These are phyloP conservation scores for Pitangus sulphuratus DNA, from an alignment of 2,797 vertebrate species.

Conservation along the genomic window DNA sequence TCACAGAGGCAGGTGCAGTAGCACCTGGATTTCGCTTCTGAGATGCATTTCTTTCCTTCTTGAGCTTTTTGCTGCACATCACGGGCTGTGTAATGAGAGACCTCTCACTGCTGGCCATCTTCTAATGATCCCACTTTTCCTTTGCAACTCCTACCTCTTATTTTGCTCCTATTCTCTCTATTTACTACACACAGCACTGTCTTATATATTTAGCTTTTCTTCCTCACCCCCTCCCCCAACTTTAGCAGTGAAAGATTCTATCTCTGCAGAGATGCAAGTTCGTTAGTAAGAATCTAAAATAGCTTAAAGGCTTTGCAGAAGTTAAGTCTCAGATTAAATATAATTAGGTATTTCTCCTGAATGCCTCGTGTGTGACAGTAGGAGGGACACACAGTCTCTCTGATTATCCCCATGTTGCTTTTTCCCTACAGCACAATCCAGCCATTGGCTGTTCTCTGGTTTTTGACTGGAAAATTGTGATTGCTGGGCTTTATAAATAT, in stretches of 20 bases:
- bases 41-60: neutral
- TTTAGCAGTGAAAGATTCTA: neutral
- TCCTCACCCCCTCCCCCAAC: neutral
- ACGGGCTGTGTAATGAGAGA: neutral
- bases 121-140: neutral
- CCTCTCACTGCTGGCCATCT: neutral
- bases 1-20: fast-evolving
- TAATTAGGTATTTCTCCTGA: neutral
- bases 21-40: neutral
- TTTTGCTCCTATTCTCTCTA: neutral
- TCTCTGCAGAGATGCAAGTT: neutral
- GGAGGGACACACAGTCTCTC: neutral
- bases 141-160: neutral
- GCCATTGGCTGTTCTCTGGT: neutral
- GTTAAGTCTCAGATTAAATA: neutral
- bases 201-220: neutral
- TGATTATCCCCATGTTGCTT: neutral
- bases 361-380: neutral
- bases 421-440: neutral
- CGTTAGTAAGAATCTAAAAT: neutral
- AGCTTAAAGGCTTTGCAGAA: neutral
- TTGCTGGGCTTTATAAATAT: neutral
- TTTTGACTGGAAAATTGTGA: neutral
- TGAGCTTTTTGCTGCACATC: neutral
- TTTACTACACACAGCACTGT: neutral